These are phyloP conservation scores for Tillus elongatus DNA, from an alignment of 2,888 invertebrate genomes.

Conservation along the genomic window DNA sequence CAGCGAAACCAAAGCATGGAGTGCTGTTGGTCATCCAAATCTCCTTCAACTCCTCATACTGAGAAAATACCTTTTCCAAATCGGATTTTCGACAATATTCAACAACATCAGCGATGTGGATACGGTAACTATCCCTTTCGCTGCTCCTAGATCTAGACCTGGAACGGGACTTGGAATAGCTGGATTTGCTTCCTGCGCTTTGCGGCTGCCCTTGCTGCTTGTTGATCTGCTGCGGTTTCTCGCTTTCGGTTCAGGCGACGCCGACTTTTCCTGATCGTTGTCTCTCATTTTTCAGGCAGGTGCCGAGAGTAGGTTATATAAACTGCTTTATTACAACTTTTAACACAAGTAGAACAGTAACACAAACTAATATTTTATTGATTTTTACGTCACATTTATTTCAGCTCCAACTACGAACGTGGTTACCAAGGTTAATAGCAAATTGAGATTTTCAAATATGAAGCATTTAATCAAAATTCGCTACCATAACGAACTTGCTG, in stretches of 20 bases:
- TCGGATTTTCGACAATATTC: constrained; percentile 46
- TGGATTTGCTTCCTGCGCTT: constrained; percentile 33
- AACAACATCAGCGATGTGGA: constrained; percentile 49
- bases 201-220: constrained; percentile 31
- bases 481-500: too few relatives aligned
- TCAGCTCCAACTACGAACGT: too few relatives aligned
- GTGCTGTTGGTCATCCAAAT: constrained; percentile 52
- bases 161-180: constrained; percentile 35
- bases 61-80: constrained; percentile 46
- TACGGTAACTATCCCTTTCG: constrained; percentile 40
- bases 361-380: too few relatives aligned
- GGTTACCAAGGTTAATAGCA: too few relatives aligned
- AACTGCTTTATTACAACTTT: too few relatives aligned
- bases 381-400: too few relatives aligned
- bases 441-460: too few relatives aligned
- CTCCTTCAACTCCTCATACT: constrained; percentile 47
- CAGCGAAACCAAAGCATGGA: constrained; percentile 53
- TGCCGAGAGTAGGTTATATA: too few relatives aligned
- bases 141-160: constrained; percentile 37
- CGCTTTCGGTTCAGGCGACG: constrained; percentile 26
- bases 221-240: constrained; percentile 33
- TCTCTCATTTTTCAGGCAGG: constrained; percentile 34
- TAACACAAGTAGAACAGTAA: too few relatives aligned
- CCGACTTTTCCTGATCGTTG: constrained; percentile 28
- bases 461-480: too few relatives aligned